phyloP scores from a whole-genome alignment of 2,113 vertebrate species.

The Meles meles region DNA sequence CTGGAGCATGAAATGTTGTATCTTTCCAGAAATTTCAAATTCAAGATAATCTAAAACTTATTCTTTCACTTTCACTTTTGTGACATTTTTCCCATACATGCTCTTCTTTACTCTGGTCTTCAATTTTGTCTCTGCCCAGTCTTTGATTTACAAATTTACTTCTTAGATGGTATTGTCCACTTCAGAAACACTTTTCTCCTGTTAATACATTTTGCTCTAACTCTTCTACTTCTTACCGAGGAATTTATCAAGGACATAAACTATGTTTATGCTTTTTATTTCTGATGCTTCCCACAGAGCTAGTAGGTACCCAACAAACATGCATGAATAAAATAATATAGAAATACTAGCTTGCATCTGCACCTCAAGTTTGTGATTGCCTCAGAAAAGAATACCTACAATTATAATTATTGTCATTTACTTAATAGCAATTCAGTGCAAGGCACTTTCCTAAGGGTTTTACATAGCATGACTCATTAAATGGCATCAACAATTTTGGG shows the following conservation, averaged over 20 bases:
- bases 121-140: conserved; percentile 31
- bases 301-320: not conserved
- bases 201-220: not conserved
- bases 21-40: not conserved
- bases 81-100: not conserved
- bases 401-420: not conserved
- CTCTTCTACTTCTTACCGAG: not conserved
- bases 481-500: not conserved
- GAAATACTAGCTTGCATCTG: not conserved
- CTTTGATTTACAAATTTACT: conserved; percentile 38
- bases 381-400: not conserved
- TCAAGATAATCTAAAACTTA: not conserved
- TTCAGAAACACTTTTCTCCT: conserved; percentile 2
- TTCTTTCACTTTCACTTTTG: not conserved
- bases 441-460: not conserved
- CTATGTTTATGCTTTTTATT: not conserved
- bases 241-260: not conserved
- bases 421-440: not conserved
- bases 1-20: not conserved
- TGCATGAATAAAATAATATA: not conserved
- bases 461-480: not conserved
- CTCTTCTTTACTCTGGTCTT: not conserved
- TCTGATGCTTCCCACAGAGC: not conserved
- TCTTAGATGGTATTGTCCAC: not conserved
- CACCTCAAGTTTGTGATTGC: not conserved